phyloP scores from a whole-genome alignment of 2,113 vertebrate genomes.

The Pomatostomus ruficeps region DNA sequence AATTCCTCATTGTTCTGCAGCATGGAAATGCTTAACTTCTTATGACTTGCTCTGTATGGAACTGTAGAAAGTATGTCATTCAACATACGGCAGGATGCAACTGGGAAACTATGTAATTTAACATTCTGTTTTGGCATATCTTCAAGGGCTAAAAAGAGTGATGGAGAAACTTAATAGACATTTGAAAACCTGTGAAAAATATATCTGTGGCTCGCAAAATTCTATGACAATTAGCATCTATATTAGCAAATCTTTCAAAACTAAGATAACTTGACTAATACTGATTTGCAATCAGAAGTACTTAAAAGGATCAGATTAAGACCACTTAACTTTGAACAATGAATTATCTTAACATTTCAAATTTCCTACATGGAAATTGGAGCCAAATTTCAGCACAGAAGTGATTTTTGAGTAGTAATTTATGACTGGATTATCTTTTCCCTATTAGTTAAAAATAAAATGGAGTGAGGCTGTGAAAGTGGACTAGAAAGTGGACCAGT shows the following conservation, averaged over 20 bases:
- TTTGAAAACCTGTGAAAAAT: constrained; percentile 10
- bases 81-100: background rate
- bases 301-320: constrained; percentile 1
- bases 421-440: background rate
- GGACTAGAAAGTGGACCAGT: background rate
- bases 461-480: background rate
- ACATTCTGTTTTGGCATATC: background rate
- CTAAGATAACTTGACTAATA: background rate
- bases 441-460: background rate
- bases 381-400: background rate
- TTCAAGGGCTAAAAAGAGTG: constrained; percentile 7
- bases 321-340: background rate
- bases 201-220: constrained; percentile 4
- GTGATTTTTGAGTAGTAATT: background rate
- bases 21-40: background rate
- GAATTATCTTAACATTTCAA: background rate
- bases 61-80: background rate
- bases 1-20: background rate
- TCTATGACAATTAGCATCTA: background rate
- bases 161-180: background rate
- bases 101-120: background rate
- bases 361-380: background rate
- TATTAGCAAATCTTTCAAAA: constrained; percentile 4
- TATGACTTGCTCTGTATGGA: background rate
- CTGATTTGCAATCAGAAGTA: background rate